A percentile compares a stretch with the other conserved stretches of the same genome.
These are phyloP conservation scores for Ernsta delagoae DNA, from an alignment of 2,888 invertebrate genomes.

Conservation along the genomic window DNA sequence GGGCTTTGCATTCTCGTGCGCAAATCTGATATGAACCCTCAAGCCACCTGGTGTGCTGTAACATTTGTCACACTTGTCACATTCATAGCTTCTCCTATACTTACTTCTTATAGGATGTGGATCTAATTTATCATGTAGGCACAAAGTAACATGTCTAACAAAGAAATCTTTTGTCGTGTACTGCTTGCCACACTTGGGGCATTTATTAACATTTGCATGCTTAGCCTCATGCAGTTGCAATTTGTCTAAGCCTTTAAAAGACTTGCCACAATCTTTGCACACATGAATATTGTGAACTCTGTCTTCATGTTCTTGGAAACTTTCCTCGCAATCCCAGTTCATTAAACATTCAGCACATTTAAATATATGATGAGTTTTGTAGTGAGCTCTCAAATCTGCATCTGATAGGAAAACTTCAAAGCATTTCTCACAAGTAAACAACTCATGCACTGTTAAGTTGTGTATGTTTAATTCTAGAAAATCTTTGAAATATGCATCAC, in stretches of 20 bases:
- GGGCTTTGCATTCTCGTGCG: slow-evolving; percentile 69
- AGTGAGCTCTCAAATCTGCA: slow-evolving; percentile 52
- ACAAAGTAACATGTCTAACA: slow-evolving; percentile 67
- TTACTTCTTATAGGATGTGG: slow-evolving; percentile 68
- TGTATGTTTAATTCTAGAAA: slow-evolving; percentile 56
- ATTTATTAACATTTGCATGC: slow-evolving; percentile 61
- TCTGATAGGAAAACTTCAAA: slow-evolving; percentile 50
- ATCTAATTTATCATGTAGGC: slow-evolving; percentile 62
- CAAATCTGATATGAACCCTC: slow-evolving; percentile 70
- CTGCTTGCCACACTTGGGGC: slow-evolving; percentile 72
- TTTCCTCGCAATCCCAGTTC: slow-evolving; percentile 54
- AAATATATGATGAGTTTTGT: slow-evolving; percentile 47
- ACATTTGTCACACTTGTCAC: slow-evolving; percentile 68
- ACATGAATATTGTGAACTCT: slow-evolving; percentile 55
- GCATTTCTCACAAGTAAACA: slow-evolving; percentile 62
- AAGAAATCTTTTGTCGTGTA: slow-evolving; percentile 70
- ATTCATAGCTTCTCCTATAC: slow-evolving; percentile 58
- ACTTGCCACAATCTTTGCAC: slow-evolving; percentile 72
- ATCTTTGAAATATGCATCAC: slow-evolving; percentile 51
- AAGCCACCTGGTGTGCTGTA: slow-evolving; percentile 73
- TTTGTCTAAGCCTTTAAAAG: slow-evolving; percentile 60
- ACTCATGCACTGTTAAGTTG: slow-evolving; percentile 53
- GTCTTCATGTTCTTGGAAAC: slow-evolving; percentile 58
- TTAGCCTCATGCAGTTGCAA: slow-evolving; percentile 65
- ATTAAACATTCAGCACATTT: slow-evolving; percentile 61